Conservation (phyloP, 2,113 vertebrate species). For the Rhinolophus sinicus region DNA sequence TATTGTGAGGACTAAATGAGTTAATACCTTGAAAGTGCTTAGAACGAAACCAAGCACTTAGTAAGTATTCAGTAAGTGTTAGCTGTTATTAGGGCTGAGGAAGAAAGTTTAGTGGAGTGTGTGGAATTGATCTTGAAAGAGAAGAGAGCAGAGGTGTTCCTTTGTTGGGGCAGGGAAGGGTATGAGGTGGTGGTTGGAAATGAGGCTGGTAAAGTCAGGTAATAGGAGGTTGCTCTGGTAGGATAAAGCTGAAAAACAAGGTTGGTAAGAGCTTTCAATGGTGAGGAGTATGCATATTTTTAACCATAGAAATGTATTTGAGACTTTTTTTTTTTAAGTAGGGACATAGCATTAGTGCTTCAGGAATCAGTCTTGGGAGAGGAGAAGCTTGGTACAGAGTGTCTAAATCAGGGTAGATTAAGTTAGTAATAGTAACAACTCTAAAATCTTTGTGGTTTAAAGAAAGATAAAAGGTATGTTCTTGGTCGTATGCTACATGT, state of each 20-base stretch:
- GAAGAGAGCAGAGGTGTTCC: not conserved
- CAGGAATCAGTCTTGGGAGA: not conserved
- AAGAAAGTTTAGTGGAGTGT: not conserved
- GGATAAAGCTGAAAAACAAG: not conserved
- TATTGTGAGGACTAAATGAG: not conserved
- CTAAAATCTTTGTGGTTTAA: not conserved
- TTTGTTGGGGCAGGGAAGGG: not conserved
- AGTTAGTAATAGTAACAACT: not conserved
- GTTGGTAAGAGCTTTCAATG: not conserved
- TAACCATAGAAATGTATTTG: not conserved
- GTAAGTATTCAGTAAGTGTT: not conserved
- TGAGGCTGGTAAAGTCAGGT: not conserved
- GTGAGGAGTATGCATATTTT: slow-evolving; percentile 14
- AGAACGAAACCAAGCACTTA: not conserved
- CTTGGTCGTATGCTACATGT: not conserved
- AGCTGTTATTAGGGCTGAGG: not conserved
- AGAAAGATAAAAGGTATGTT: not conserved
- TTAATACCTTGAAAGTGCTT: not conserved
- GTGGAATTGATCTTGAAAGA: not conserved
- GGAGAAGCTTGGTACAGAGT: not conserved
- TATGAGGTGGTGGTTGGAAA: not conserved
- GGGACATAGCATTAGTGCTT: not conserved
- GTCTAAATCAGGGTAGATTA: not conserved
- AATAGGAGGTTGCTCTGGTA: not conserved
- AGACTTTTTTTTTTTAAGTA: not conserved